Percentiles rank a stretch among this genome's conserved stretches.
phyloP scores from a whole-genome alignment of 2,113 vertebrate genomes.

The Myanophis thanlyinensis region DNA sequence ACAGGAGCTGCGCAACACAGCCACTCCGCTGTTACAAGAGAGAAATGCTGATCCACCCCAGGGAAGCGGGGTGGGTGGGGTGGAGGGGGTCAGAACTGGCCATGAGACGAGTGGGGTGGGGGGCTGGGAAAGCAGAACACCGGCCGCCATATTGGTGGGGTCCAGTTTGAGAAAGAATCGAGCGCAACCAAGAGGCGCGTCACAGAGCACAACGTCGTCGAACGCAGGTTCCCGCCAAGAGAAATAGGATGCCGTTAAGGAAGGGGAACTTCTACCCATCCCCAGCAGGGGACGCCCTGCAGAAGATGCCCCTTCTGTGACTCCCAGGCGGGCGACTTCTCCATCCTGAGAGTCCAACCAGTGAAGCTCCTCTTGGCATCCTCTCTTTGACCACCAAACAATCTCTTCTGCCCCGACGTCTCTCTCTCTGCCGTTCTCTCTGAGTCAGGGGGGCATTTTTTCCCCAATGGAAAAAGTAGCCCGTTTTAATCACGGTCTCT shows the following conservation, averaged over 20 bases:
- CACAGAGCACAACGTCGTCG: accelerated
- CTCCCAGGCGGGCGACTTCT: too few species aligned
- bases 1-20: not conserved
- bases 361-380: not conserved
- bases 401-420: not conserved
- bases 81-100: not conserved
- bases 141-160: not conserved
- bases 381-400: not conserved
- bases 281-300: accelerated
- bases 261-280: not conserved
- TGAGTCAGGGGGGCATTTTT: accelerated
- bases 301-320: not conserved
- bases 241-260: not conserved
- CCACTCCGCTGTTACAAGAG: not conserved
- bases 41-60: not conserved
- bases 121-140: not conserved
- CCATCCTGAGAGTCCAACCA: not conserved
- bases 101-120: not conserved
- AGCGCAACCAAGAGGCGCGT: not conserved
- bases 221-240: not conserved
- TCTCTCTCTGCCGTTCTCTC: not conserved
- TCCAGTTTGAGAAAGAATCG: not conserved
- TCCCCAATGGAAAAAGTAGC: too few species aligned
- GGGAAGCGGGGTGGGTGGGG: too few species aligned
- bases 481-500: not conserved